phyloP scores from a whole-genome alignment of 2,113 vertebrate species.

The Pygoscelis adeliae region DNA sequence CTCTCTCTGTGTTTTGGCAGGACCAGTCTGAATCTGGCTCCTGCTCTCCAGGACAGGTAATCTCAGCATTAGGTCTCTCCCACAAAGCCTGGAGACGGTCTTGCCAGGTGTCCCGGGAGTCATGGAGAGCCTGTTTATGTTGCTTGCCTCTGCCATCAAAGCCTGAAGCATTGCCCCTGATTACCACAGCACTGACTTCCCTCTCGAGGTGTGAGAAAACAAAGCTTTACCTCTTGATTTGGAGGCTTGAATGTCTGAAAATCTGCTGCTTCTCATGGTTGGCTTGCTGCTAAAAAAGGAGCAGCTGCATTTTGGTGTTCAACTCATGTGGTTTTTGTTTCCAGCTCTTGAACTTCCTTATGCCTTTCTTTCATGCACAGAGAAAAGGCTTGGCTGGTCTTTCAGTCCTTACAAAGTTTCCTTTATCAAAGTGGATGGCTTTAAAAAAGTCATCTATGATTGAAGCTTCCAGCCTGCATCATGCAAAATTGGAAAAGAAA shows the following conservation, averaged over 20 bases:
- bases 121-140: background rate
- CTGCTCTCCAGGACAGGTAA: background rate
- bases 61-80: background rate
- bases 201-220: background rate
- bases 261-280: background rate
- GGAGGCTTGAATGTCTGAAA: background rate
- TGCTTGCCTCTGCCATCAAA: background rate
- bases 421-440: background rate
- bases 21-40: background rate
- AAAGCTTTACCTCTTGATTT: background rate
- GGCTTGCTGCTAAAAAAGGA: background rate
- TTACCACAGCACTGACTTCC: background rate
- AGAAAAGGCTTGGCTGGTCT: background rate
- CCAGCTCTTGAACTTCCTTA: background rate
- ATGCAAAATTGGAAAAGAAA: background rate
- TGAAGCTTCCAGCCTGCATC: background rate
- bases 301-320: background rate
- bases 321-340: background rate
- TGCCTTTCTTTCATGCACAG: background rate
- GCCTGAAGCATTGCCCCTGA: background rate
- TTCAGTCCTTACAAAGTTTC: background rate
- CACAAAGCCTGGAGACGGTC: background rate
- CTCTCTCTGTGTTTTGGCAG: background rate
- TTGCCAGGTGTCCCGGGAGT: background rate
- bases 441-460: background rate